A percentile compares a stretch with the other conserved stretches of the same genome.
Conservation (phyloP, 2,797 vertebrate species). For the Hybognathus amarus region DNA sequence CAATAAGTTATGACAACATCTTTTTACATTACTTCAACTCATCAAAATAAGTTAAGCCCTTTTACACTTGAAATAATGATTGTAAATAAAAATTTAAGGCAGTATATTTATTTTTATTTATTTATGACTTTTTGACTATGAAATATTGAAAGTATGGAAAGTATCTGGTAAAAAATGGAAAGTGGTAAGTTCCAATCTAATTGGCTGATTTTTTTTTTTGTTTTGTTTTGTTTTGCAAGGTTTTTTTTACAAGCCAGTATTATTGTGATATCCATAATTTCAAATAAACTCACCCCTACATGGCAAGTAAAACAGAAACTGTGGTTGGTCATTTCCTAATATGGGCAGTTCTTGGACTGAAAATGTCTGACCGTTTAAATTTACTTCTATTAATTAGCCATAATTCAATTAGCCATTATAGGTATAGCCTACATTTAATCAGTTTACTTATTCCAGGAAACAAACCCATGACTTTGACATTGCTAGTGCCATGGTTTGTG, state of each 20-base stretch:
- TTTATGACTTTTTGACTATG: neutral
- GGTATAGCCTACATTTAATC: neutral
- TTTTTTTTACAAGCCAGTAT: no score
- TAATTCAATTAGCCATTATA: neutral
- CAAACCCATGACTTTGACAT: neutral
- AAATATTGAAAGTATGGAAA: neutral
- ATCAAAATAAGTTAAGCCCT: neutral
- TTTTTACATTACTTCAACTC: neutral
- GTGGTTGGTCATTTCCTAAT: neutral
- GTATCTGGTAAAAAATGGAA: no score
- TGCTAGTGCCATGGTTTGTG: neutral
- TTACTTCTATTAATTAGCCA: neutral
- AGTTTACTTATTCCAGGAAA: neutral
- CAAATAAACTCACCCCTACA: neutral
- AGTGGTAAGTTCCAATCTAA: neutral
- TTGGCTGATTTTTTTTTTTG: neutral
- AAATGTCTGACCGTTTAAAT: neutral
- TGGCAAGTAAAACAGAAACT: neutral
- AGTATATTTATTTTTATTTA: rapidly evolving
- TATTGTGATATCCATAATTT: neutral
- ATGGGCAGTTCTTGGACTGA: neutral
- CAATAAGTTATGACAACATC: neutral
- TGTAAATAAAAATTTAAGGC: no score
- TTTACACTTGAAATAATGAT: no score
- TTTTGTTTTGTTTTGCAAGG: neutral